Evolutionary conservation across 2,797 vertebrate genomes (phyloP), one percentile per base, ranked within the genome.

Genomic region (Pseudotriccus pelzelni): DNA sequence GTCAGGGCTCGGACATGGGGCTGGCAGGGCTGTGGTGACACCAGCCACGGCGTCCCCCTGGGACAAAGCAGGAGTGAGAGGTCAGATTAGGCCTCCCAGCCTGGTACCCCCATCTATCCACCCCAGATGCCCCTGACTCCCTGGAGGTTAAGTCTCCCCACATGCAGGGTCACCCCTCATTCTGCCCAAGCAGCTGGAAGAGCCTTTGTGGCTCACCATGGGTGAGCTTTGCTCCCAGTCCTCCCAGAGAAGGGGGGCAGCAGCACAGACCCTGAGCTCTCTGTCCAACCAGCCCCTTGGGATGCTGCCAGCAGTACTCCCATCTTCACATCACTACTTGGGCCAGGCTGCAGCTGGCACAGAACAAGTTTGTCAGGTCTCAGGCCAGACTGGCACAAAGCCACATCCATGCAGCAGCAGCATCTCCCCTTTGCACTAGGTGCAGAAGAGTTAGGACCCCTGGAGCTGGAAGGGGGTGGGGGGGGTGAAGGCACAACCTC

Each of bases 271-370:
- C 17, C 44, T 6, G 8, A 87, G 17, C 25, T 10, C 19, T 39
- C 36, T 23, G 16, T 55, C 34, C 22, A 75, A 24, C 18, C 0
- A 0, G 23, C 10, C 23, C 9, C 8, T 5, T 0, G 21, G 20
- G 30, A 22, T 86, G 64, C 46, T 30, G 14, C n/a, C 23, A 37
- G n/a, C 1, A 4, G 37, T 15, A 62, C 4, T n/a, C 36, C 12
- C 24, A 50, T 53, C 23, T 62, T n/a, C 36, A 59, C 4, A 1
- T 14, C 0, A 7, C 32, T 28, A 34, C 50, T 34, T 2, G 2
- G 47, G 36, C 21, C 3, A 1, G 34, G 52, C 39, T 67, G 56
- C 77, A 81, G 36, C 36, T 67, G 68, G 49, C 66, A 52, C 5
- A 13, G 66, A 76, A 85, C 0, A 2, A 77, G 34, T 64, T 81